phyloP scores from a whole-genome alignment of 2,888 invertebrate genomes.

The Physocephala rufipes region DNA sequence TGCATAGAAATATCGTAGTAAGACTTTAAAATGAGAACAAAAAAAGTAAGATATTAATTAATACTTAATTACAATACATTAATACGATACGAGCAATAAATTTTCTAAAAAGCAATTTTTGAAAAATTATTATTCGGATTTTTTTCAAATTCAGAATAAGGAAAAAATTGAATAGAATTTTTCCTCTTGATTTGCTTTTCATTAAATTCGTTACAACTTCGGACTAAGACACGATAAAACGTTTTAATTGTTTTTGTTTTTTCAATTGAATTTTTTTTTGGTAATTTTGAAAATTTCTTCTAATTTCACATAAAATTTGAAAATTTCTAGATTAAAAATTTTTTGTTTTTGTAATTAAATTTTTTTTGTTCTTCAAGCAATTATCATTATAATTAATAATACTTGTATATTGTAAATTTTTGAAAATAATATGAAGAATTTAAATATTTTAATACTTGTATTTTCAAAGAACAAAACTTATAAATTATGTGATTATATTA shows the following conservation, averaged over 20 bases:
- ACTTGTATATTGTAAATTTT: conserved; percentile 25
- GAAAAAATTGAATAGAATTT: neutral
- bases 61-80: neutral
- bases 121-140: too few relatives aligned
- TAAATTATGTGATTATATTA: conserved; percentile 5
- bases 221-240: conserved; percentile 67
- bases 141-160: too few relatives aligned
- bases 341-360: neutral
- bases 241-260: conserved; percentile 29
- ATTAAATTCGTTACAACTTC: conserved; percentile 65
- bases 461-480: too few relatives aligned
- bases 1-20: conserved; percentile 25
- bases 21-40: neutral
- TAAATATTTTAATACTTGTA: too few relatives aligned
- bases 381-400: neutral
- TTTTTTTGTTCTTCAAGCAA: conserved; percentile 19
- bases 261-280: conserved; percentile 8
- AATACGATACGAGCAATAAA: neutral
- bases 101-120: too few relatives aligned
- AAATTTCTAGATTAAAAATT: too few relatives aligned
- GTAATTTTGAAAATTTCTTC: neutral
- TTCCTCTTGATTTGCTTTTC: conserved; percentile 25
- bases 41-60: neutral
- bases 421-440: conserved; percentile 28
- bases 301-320: too few relatives aligned